Conservation (phyloP, 2,113 vertebrate genomes). For the Petroica traversi region DNA sequence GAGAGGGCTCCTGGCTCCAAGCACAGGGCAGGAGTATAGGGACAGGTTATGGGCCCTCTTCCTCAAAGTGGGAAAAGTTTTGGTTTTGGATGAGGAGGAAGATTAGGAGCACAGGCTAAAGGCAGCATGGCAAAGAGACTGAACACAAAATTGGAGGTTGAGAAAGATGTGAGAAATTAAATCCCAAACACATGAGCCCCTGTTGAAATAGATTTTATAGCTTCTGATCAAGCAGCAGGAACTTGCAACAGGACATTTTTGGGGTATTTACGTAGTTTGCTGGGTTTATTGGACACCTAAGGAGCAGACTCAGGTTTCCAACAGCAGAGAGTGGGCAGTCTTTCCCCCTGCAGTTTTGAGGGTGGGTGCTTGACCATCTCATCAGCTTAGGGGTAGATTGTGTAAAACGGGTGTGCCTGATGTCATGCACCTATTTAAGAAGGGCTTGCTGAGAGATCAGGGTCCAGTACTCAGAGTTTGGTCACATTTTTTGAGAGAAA, state of each 20-base stretch:
- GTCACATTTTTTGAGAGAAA: not conserved
- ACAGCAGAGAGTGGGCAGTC: not conserved
- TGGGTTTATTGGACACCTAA: not conserved
- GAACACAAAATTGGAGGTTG: not conserved
- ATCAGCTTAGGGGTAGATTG: not conserved
- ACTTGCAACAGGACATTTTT: not conserved
- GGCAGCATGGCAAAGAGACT: not conserved
- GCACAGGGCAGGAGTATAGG: not conserved
- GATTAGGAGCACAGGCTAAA: not conserved
- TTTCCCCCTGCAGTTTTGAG: not conserved
- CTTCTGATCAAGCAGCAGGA: not conserved
- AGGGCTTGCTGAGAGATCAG: not conserved
- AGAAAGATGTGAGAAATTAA: not conserved
- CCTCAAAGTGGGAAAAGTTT: accelerated
- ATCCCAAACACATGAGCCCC: not conserved
- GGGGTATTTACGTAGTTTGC: not conserved
- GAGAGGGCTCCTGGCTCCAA: not conserved
- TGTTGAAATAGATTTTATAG: not conserved
- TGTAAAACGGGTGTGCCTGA: accelerated
- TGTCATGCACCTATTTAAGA: not conserved
- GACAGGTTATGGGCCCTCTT: not conserved
- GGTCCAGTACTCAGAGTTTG: not conserved
- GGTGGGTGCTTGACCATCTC: not conserved
- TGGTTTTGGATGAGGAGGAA: not conserved
- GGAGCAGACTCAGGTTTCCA: not conserved